Percentiles rank a stretch among this genome's conserved stretches.
Evolutionary conservation across 2,888 invertebrate genomes (phyloP).

Genomic region (Margaritifera margaritifera): DNA sequence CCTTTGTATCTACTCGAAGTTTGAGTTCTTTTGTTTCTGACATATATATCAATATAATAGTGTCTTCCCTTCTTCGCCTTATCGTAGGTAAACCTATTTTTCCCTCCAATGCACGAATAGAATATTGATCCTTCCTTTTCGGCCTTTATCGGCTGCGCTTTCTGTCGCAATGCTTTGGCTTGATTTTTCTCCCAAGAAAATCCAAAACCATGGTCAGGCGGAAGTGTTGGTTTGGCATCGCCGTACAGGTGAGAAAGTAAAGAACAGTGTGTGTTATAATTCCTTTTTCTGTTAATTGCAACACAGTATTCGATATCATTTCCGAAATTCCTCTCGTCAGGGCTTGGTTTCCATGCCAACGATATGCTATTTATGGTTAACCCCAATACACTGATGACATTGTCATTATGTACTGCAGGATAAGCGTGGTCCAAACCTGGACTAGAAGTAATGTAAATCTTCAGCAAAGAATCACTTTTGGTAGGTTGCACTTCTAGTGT

Average conservation of each 20-base stretch:
- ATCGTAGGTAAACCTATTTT: constrained; percentile 75
- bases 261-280: constrained; percentile 74
- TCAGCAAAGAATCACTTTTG: constrained; percentile 59
- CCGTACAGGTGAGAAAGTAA: constrained; percentile 73
- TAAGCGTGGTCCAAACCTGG: constrained; percentile 43
- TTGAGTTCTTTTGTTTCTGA: constrained; percentile 75
- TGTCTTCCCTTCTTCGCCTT: constrained; percentile 74
- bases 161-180: constrained; percentile 33
- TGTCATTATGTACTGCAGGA: constrained; percentile 39
- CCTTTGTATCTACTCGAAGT: constrained; percentile 76
- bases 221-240: constrained; percentile 62
- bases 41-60: constrained; percentile 77
- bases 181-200: constrained; percentile 61
- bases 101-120: constrained; percentile 75
- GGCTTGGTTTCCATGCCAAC: constrained; percentile 44
- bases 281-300: constrained; percentile 74
- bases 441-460: constrained; percentile 57
- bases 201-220: constrained; percentile 62
- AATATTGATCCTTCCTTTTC: constrained; percentile 58
- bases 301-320: constrained; percentile 74
- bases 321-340: constrained; percentile 46
- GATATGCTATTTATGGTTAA: constrained; percentile 30
- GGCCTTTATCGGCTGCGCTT: constrained; percentile 48
- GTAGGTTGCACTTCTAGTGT: constrained; percentile 55
- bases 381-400: constrained; percentile 22